Evolutionary conservation across 2,888 invertebrate species (phyloP).

Genomic region (Sicus ferrugineus): DNA sequence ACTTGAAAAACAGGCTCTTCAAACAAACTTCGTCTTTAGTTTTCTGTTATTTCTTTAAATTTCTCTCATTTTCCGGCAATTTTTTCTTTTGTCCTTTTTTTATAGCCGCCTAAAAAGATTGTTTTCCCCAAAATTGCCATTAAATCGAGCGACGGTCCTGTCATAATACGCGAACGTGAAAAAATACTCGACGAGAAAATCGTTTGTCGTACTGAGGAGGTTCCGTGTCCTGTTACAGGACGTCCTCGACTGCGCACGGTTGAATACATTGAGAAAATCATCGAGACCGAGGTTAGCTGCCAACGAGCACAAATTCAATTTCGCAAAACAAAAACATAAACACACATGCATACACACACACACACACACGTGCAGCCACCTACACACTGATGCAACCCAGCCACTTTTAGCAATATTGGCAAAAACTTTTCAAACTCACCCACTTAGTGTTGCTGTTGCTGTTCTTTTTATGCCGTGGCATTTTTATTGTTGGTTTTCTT

Average conservation of each 20-base stretch:
- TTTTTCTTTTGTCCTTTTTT: slow-evolving; percentile 36
- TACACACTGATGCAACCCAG: neutral
- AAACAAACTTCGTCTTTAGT: too few relatives aligned
- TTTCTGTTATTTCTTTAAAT: neutral
- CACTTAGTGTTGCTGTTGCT: neutral
- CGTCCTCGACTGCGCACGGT: slow-evolving; percentile 87
- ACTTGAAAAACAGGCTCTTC: too few relatives aligned
- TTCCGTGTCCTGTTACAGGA: slow-evolving; percentile 84
- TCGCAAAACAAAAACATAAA: neutral
- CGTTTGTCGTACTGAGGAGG: slow-evolving; percentile 86
- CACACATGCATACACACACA: neutral
- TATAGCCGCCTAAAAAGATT: slow-evolving; percentile 62
- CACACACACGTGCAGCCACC: neutral
- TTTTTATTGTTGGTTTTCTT: neutral
- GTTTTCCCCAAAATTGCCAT: slow-evolving; percentile 85
- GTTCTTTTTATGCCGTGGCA: neutral
- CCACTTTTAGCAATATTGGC: neutral
- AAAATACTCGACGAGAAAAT: slow-evolving; percentile 89
- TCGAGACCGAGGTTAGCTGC: slow-evolving; percentile 88
- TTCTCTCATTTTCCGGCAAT: neutral
- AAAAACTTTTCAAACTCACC: too few relatives aligned
- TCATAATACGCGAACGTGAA: slow-evolving; percentile 87
- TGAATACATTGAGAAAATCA: slow-evolving; percentile 94
- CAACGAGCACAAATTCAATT: neutral
- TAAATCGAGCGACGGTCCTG: slow-evolving; percentile 83